Evolutionary conservation across 1,140 invertebrate genomes (phyloP), one percentile per base, ranked within the genome.

Genomic region (Tachypleus tridentatus): DNA sequence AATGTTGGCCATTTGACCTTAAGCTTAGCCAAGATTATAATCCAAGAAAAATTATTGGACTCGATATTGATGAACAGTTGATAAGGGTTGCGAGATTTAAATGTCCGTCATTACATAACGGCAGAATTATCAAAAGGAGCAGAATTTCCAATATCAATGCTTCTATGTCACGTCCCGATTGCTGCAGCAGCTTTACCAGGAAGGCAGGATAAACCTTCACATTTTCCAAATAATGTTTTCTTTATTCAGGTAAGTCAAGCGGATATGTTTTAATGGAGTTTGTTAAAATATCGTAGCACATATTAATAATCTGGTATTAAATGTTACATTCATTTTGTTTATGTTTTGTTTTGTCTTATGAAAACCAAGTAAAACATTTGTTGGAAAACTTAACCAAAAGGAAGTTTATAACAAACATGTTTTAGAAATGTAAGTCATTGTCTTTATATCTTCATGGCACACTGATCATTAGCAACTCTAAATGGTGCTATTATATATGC

Each of bases 1-100:
- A 99, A 99, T 80, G 88, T 93, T 69, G 97, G 97, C 3, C 89
- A 96, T 74, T 84, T 99, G 58, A 96, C 95, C 3, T 72, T 86
- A 6, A 73, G 76, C 3, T 80, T 98, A 60, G 96, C 92, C 0
- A 82, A 88, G 86, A 94, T 72, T 87, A 91, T 74, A 80, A 83
- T 51, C 92, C 95, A 3, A 84, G 84, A 63, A 87, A 86, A 70
- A 87, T 98, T 63, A 82, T 91, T 53, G 97, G 97, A 53, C 87
- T 99, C 58, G 97, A 99, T 76, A 98, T 99, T 72, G 97, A 99
- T 80, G 79, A 84, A 51, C 85, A 87, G 64, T 80, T 98, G 62
- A 90, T 98, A 70, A 82, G 84, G 72, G 82, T 85, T 61, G 92
- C 92, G 3, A 88, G 86, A 74, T n/a, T n/a, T n/a, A n/a, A 93